These are phyloP conservation scores for Liparis tanakae DNA, from an alignment of 2,797 vertebrate genomes.

Conservation along the genomic window DNA sequence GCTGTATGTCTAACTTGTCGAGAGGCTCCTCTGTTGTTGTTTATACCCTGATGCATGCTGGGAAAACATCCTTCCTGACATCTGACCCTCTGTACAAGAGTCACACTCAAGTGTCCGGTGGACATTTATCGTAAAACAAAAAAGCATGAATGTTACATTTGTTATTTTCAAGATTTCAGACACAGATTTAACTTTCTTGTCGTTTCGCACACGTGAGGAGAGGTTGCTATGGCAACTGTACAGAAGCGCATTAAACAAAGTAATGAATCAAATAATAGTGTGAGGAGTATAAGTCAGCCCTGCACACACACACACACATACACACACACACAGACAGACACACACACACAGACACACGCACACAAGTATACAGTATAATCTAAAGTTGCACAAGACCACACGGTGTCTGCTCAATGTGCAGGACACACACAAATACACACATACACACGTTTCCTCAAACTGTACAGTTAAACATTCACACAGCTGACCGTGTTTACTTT, in stretches of 20 bases:
- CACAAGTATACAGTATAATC: neutral
- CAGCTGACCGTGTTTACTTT: slow-evolving; percentile 46
- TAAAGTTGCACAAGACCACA: neutral
- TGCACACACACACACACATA: neutral
- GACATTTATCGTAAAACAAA: no score
- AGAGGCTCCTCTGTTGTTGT: neutral
- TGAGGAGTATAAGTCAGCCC: neutral
- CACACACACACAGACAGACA: neutral
- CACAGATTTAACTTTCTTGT: no score
- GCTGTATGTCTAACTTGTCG: neutral
- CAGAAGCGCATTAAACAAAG: no score
- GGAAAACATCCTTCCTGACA: neutral
- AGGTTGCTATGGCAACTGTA: no score
- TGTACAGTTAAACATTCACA: slow-evolving; percentile 45
- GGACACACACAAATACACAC: slow-evolving; percentile 48
- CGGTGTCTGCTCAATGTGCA: slow-evolving; percentile 10
- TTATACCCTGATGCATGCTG: neutral
- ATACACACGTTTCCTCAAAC: slow-evolving; percentile 35
- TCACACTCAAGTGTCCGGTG: no score
- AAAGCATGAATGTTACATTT: neutral
- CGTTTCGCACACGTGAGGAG: no score
- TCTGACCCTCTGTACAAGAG: neutral
- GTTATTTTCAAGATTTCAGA: neutral
- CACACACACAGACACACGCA: no score
- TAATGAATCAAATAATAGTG: no score